phyloP scores from a whole-genome alignment of 1,140 invertebrate genomes.

The Drosophila murphyi region DNA sequence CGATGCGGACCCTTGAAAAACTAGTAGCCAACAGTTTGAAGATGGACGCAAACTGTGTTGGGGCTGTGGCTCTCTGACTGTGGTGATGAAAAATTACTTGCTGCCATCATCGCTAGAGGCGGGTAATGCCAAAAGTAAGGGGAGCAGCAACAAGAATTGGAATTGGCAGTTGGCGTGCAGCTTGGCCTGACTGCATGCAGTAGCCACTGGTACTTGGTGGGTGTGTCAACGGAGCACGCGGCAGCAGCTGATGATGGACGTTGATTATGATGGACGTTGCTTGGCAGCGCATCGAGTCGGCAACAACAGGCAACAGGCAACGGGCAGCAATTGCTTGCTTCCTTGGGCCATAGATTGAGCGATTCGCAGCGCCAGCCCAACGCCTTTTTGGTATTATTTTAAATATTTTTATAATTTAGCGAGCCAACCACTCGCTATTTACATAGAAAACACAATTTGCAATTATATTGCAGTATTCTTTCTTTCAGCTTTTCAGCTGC shows the following conservation, averaged over 20 bases:
- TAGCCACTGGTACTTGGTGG: constrained; percentile 49
- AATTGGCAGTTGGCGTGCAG: constrained; percentile 62
- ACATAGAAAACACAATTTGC: constrained; percentile 49
- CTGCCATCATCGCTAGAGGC: constrained; percentile 71
- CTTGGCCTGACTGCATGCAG: constrained; percentile 35
- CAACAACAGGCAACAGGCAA: constrained; percentile 29
- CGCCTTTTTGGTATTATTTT: constrained; percentile 79
- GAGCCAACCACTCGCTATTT: constrained; percentile 15
- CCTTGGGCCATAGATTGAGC: constrained; percentile 65
- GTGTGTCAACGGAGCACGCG: constrained; percentile 69
- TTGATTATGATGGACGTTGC: constrained; percentile 81
- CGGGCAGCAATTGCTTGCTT: constrained; percentile 57
- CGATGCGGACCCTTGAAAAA: constrained; percentile 31
- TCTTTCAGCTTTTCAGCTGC: constrained; percentile 28
- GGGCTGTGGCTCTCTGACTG: background rate
- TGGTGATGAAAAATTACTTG: constrained; percentile 81
- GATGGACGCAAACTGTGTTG: constrained; percentile 29
- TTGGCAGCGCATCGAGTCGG: constrained; percentile 48
- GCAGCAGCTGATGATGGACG: constrained; percentile 80
- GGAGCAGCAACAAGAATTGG: constrained; percentile 35
- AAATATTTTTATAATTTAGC: constrained; percentile 79
- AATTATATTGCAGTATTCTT: constrained; percentile 27
- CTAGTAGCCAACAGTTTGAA: constrained; percentile 65
- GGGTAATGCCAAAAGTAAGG: constrained; percentile 50
- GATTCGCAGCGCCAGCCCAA: constrained; percentile 71